Conservation (phyloP, 2,888 invertebrate species). For the Tenthredo mesomela region DNA sequence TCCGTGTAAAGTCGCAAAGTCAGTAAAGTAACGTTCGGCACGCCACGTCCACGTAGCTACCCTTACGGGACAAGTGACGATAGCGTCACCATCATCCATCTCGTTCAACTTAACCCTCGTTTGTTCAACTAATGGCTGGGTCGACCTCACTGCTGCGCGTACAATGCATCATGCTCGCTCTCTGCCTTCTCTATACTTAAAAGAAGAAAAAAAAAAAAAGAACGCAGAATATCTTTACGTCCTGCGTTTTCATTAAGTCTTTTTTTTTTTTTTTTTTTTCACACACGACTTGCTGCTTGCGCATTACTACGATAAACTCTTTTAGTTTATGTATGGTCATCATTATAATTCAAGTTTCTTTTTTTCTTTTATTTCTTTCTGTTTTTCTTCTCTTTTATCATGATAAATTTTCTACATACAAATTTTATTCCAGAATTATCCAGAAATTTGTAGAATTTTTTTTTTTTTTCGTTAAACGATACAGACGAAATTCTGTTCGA, state of each 20-base stretch:
- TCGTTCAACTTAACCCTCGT: conserved; percentile 59
- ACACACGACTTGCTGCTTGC: neutral
- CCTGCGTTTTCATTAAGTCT: conserved; percentile 11
- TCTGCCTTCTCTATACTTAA: conserved; percentile 60
- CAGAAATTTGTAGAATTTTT: neutral
- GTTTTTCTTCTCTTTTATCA: neutral
- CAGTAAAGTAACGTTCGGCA: neutral
- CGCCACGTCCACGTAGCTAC: neutral
- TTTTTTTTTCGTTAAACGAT: neutral
- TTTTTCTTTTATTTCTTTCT: neutral
- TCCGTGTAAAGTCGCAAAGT: neutral
- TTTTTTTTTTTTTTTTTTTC: neutral
- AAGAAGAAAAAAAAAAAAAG: neutral
- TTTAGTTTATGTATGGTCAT: neutral
- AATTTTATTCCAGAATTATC: neutral
- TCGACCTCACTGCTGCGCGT: conserved; percentile 61
- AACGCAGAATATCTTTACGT: conserved; percentile 6
- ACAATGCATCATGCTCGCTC: conserved; percentile 53
- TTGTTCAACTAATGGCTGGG: conserved; percentile 66
- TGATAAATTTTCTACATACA: neutral
- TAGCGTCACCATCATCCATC: conserved; percentile 44
- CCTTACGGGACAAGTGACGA: conserved; percentile 31
- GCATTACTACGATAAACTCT: neutral
- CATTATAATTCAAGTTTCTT: neutral
- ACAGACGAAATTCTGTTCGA: neutral